Percentiles rank a stretch among this genome's conserved stretches.
Conservation (phyloP, 2,888 invertebrate genomes). For the Chelonus formosanus region DNA sequence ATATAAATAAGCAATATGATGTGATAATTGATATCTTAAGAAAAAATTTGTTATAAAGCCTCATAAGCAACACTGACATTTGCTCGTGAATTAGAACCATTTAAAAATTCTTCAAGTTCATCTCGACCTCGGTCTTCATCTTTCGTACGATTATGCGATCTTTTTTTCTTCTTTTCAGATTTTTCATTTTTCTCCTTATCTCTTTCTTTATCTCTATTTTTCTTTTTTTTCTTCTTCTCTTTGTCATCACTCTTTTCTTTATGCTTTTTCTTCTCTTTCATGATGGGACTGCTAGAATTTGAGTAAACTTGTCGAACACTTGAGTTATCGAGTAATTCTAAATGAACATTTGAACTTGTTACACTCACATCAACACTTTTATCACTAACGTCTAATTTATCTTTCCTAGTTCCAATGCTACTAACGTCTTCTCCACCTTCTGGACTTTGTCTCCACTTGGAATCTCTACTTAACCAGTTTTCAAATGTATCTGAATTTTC, state of each 20-base stretch:
- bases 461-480: constrained; percentile 74
- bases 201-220: constrained; percentile 66
- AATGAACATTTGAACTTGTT: constrained; percentile 69
- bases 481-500: constrained; percentile 65
- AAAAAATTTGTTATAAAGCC: constrained; percentile 66
- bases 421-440: constrained; percentile 74
- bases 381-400: constrained; percentile 61
- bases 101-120: constrained; percentile 73
- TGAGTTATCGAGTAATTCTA: constrained; percentile 64
- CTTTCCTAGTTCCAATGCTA: constrained; percentile 66
- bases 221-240: constrained; percentile 69
- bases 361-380: constrained; percentile 65
- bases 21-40: background rate
- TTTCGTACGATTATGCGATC: constrained; percentile 60
- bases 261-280: constrained; percentile 62
- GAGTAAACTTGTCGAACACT: constrained; percentile 59
- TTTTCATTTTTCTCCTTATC: constrained; percentile 55
- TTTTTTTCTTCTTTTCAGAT: constrained; percentile 62
- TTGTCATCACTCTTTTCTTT: constrained; percentile 66
- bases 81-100: constrained; percentile 68
- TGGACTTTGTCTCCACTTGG: constrained; percentile 77
- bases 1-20: background rate
- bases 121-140: constrained; percentile 66
- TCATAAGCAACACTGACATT: constrained; percentile 70
- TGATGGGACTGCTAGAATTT: constrained; percentile 58